phyloP scores from a whole-genome alignment of 2,113 vertebrate genomes.

The Phylloscopus trochiloides region DNA sequence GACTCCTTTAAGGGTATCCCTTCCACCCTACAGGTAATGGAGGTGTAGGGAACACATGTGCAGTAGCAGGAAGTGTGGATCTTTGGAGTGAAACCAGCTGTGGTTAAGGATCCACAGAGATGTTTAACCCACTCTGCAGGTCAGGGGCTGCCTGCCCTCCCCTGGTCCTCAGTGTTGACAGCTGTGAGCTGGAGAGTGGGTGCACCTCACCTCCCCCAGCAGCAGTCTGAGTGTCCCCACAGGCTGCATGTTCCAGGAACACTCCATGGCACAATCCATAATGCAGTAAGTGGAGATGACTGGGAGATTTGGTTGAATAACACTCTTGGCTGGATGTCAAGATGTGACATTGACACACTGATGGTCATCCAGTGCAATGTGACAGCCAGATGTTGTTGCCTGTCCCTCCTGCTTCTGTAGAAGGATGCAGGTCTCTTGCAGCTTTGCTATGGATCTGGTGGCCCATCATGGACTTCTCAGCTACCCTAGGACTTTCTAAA shows the following conservation, averaged over 20 bases:
- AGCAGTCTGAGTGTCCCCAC: neutral
- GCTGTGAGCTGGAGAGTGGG: rapidly evolving
- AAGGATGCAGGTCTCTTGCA: neutral
- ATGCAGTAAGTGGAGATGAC: neutral
- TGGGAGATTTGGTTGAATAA: neutral
- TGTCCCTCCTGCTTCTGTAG: neutral
- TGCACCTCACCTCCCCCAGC: neutral
- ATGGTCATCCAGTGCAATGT: neutral
- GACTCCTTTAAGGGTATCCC: neutral
- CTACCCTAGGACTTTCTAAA: neutral
- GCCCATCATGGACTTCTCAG: neutral
- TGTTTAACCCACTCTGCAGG: neutral
- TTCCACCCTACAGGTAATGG: neutral
- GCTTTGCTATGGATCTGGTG: neutral
- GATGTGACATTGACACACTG: neutral
- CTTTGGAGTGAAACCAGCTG: neutral
- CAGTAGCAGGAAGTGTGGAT: neutral
- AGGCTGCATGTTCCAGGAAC: neutral
- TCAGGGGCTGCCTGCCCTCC: neutral
- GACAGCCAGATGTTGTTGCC: neutral
- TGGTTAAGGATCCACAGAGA: neutral
- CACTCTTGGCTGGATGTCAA: neutral
- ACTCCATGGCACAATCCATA: neutral
- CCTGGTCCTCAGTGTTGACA: rapidly evolving
- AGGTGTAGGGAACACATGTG: neutral